Conservation (phyloP, 2,888 invertebrate genomes). For the Coleophora flavipennella region DNA sequence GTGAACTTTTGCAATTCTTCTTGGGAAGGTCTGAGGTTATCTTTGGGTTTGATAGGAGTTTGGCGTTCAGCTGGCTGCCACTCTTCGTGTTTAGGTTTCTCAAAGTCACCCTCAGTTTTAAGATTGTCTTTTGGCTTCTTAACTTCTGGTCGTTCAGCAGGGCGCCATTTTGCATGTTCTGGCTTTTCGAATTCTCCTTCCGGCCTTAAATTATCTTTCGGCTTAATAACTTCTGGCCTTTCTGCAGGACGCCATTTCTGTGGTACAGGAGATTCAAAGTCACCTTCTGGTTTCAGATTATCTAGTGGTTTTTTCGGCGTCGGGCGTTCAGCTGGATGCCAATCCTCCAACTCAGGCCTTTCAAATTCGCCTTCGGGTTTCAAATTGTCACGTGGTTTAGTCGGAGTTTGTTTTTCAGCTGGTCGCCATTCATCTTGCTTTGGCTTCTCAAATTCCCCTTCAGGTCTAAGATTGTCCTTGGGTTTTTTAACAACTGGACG, state of each 20-base stretch:
- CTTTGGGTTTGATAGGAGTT: constrained; percentile 38
- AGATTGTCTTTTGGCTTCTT: constrained; percentile 57
- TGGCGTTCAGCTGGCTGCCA: constrained; percentile 25
- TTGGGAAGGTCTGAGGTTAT: constrained; percentile 44
- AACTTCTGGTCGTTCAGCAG: constrained; percentile 47
- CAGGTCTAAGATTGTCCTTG: constrained; percentile 33
- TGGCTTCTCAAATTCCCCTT: constrained; percentile 46
- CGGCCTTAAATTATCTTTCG: constrained; percentile 66
- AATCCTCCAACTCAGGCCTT: constrained; percentile 28
- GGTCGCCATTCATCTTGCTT: constrained; percentile 29
- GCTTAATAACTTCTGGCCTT: constrained; percentile 44
- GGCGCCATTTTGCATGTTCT: constrained; percentile 39
- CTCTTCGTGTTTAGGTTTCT: constrained; percentile 70
- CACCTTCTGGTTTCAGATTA: constrained; percentile 68
- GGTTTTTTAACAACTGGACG: constrained; percentile 15
- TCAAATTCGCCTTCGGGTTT: constrained; percentile 71
- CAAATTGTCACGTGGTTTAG: constrained; percentile 56
- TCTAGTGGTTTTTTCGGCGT: constrained; percentile 57
- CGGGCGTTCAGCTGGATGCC: constrained; percentile 37
- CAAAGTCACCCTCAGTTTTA: constrained; percentile 71
- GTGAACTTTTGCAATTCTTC: constrained; percentile 71
- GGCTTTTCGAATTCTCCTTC: constrained; percentile 69
- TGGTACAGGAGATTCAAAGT: constrained; percentile 57
- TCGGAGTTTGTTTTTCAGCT: constrained; percentile 29
- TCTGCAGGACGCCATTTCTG: constrained; percentile 61